Evolutionary conservation across 2,797 vertebrate genomes (phyloP).

Genomic region (Anas flavirostris): DNA sequence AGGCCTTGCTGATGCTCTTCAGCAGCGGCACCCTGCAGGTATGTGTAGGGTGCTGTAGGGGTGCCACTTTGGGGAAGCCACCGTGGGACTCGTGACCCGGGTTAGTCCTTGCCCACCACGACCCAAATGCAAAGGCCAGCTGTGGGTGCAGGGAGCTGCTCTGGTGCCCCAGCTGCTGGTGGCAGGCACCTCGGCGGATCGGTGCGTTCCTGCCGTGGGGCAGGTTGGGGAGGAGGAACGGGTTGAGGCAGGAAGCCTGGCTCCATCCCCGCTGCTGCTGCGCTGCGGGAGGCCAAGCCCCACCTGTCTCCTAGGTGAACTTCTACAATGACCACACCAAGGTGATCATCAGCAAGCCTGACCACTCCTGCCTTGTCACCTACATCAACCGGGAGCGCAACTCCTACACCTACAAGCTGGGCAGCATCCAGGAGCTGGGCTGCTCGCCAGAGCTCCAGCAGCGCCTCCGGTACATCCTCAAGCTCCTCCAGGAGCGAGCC

Average conservation of each 20-base stretch:
- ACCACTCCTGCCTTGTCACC: constrained; percentile 90
- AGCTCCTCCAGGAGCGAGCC: constrained; percentile 89
- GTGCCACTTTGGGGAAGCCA: neutral
- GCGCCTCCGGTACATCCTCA: constrained; percentile 89
- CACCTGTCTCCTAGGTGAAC: constrained; percentile 86
- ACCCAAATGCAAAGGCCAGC: neutral
- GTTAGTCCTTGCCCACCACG: neutral
- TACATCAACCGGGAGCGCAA: constrained; percentile 93
- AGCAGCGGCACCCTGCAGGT: constrained; percentile 96
- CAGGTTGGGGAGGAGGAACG: constrained; percentile 4
- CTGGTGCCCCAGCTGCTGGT: neutral
- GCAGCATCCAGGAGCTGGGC: constrained; percentile 88
- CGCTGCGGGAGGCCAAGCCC: neutral
- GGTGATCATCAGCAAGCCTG: constrained; percentile 92
- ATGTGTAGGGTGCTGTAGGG: neutral
- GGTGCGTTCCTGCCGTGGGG: neutral
- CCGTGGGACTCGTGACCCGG: neutral
- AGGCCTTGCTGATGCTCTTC: constrained; percentile 97
- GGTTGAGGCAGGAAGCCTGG: constrained; percentile 21
- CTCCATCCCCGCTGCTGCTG: neutral
- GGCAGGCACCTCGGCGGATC: neutral
- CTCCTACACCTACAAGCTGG: constrained; percentile 91
- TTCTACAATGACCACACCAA: constrained; percentile 99
- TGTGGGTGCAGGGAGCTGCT: neutral
- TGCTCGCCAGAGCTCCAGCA: constrained; percentile 90